Evolutionary conservation across 1,140 invertebrate species (phyloP).

Genomic region (Atopsyche davidsoni): DNA sequence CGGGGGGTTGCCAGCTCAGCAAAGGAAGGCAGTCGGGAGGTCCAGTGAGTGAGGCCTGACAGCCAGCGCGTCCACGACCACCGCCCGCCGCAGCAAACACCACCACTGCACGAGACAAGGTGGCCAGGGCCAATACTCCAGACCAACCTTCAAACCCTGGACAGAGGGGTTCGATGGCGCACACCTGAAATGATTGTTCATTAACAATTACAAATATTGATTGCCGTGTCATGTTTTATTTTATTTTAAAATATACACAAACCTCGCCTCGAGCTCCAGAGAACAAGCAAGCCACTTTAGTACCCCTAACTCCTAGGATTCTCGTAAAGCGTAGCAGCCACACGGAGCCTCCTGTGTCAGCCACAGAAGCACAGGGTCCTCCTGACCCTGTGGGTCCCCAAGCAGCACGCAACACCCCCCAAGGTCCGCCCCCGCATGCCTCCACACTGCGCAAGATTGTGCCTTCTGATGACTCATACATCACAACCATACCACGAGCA

Average conservation of each 20-base stretch:
- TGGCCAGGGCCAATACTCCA: slow-evolving; percentile 82
- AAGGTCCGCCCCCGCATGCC: slow-evolving; percentile 81
- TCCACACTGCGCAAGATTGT: slow-evolving; percentile 73
- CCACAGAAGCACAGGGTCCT: slow-evolving; percentile 58
- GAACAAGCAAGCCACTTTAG: slow-evolving; percentile 84
- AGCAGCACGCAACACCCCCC: slow-evolving; percentile 81
- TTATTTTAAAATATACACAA: slow-evolving; percentile 5
- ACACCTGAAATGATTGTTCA: slow-evolving; percentile 46
- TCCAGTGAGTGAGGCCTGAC: slow-evolving; percentile 48
- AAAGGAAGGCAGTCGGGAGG: slow-evolving; percentile 72
- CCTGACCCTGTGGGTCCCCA: slow-evolving; percentile 49
- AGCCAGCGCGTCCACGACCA: slow-evolving; percentile 34
- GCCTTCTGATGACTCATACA: slow-evolving; percentile 72
- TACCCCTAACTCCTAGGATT: slow-evolving; percentile 80
- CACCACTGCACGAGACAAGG: slow-evolving; percentile 85
- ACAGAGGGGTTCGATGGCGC: slow-evolving; percentile 78
- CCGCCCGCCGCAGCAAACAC: slow-evolving; percentile 57
- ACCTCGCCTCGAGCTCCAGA: slow-evolving; percentile 93
- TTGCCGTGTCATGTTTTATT: neutral
- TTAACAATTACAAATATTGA: neutral
- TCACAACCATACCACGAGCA: slow-evolving; percentile 79
- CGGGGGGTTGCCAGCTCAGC: slow-evolving; percentile 88
- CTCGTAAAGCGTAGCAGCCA: slow-evolving; percentile 91
- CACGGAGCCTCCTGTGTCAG: slow-evolving; percentile 95
- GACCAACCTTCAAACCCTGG: slow-evolving; percentile 38